Evolutionary conservation across 2,888 invertebrate genomes (phyloP).

Genomic region (Drosophila antonietae): DNA sequence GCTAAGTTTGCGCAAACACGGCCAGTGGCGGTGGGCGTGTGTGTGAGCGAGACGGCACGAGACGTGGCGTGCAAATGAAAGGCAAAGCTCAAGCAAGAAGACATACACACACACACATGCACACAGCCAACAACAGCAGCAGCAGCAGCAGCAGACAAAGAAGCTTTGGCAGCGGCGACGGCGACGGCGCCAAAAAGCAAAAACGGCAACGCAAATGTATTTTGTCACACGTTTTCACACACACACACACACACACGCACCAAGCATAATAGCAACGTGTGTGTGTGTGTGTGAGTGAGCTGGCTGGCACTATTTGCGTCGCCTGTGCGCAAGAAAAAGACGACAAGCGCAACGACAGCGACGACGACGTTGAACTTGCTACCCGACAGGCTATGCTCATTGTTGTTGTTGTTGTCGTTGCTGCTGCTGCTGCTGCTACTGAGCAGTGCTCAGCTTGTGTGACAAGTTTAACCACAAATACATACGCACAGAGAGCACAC

Average conservation of each 20-base stretch:
- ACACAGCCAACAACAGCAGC: conserved; percentile 8
- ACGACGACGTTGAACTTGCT: conserved; percentile 56
- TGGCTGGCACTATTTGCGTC: conserved; percentile 62
- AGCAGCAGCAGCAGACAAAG: conserved; percentile 54
- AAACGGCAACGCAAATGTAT: conserved; percentile 78
- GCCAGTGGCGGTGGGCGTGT: conserved; percentile 35
- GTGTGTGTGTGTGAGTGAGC: conserved; percentile 52
- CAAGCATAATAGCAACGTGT: conserved; percentile 18
- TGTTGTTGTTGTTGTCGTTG: conserved; percentile 25
- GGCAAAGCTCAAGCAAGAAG: conserved; percentile 66
- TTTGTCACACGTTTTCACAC: conserved; percentile 71
- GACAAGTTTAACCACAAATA: conserved; percentile 82
- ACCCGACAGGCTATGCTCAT: conserved; percentile 30
- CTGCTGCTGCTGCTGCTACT: conserved; percentile 17
- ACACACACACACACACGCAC: conserved; percentile 43
- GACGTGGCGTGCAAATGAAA: conserved; percentile 69
- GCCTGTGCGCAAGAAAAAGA: conserved; percentile 70
- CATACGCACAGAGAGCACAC: conserved; percentile 42
- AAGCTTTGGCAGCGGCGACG: conserved; percentile 55
- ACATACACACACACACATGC: conserved; percentile 43
- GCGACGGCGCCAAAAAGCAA: conserved; percentile 72
- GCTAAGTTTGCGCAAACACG: conserved; percentile 73
- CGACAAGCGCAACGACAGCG: conserved; percentile 63
- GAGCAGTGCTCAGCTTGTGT: conserved; percentile 70
- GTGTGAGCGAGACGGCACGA: conserved; percentile 66